These are phyloP conservation scores for Melolontha melolontha DNA, from an alignment of 2,888 invertebrate genomes.

Conservation along the genomic window DNA sequence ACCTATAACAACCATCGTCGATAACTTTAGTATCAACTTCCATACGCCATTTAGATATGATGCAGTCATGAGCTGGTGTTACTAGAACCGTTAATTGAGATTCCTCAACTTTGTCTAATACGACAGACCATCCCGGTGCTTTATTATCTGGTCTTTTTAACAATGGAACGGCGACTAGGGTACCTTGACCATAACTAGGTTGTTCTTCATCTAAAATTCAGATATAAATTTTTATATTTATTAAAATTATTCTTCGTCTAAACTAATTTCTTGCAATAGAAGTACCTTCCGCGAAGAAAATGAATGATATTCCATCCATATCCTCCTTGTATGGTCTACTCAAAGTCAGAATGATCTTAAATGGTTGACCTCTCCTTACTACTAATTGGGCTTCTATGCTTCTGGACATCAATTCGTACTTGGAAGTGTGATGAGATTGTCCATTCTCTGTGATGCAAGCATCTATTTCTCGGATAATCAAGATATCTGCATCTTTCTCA, in stretches of 20 bases:
- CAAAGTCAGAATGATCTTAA: conserved; percentile 78
- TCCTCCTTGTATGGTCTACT: conserved; percentile 80
- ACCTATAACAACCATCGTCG: conserved; percentile 78
- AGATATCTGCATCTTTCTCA: conserved; percentile 63
- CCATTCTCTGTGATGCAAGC: conserved; percentile 81
- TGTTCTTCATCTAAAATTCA: conserved; percentile 74
- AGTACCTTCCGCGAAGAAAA: conserved; percentile 81
- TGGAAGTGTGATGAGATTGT: conserved; percentile 80
- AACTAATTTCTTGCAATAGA: not conserved
- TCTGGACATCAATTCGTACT: conserved; percentile 80
- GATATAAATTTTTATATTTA: conserved; percentile 1
- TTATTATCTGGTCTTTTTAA: conserved; percentile 71
- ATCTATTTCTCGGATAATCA: conserved; percentile 80
- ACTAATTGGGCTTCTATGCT: conserved; percentile 73
- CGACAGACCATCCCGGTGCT: conserved; percentile 79
- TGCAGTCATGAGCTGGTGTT: conserved; percentile 77
- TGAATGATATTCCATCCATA: conserved; percentile 84
- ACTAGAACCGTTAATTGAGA: conserved; percentile 75
- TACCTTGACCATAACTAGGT: conserved; percentile 84
- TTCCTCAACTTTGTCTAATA: conserved; percentile 73
- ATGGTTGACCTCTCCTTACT: conserved; percentile 85
- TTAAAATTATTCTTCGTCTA: conserved; percentile 22
- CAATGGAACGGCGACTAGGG: conserved; percentile 81
- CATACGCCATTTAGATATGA: conserved; percentile 86
- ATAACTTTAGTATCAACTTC: conserved; percentile 84